Conservation (phyloP, 1,140 invertebrate species). For the Popillia japonica region DNA sequence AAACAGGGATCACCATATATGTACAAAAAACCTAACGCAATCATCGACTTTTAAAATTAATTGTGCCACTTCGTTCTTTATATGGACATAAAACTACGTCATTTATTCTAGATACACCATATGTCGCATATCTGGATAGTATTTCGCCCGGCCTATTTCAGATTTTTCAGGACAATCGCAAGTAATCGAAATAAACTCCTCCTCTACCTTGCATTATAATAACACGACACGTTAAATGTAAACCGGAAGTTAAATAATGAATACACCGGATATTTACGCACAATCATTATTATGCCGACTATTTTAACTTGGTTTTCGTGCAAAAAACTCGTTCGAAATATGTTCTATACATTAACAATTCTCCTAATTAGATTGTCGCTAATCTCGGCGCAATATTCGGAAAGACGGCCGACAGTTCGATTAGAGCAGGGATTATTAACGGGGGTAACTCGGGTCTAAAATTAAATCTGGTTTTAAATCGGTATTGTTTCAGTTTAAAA, state of each 20-base stretch:
- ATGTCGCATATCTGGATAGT: neutral
- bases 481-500: conserved; percentile 43
- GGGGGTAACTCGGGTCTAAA: too few species aligned
- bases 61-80: neutral
- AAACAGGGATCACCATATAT: conserved; percentile 4
- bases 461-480: conserved; percentile 1
- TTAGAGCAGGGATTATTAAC: conserved; percentile 46
- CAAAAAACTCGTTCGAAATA: neutral
- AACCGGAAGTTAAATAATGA: conserved; percentile 36
- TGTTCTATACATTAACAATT: neutral
- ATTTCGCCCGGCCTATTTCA: neutral
- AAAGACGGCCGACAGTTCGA: conserved; percentile 44
- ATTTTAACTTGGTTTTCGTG: conserved; percentile 8
- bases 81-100: conserved; percentile 24
- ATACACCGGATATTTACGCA: conserved; percentile 20
- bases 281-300: neutral
- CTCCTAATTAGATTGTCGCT: neutral
- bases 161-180: neutral
- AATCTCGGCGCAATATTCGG: neutral
- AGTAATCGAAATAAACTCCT: neutral
- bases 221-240: neutral
- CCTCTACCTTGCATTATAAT: too few species aligned
- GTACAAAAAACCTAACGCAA: conserved; percentile 33
- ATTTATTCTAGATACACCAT: conserved; percentile 7
- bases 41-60: neutral